These are phyloP conservation scores for Cinara cedri DNA, from an alignment of 2,888 invertebrate species.

Conservation along the genomic window DNA sequence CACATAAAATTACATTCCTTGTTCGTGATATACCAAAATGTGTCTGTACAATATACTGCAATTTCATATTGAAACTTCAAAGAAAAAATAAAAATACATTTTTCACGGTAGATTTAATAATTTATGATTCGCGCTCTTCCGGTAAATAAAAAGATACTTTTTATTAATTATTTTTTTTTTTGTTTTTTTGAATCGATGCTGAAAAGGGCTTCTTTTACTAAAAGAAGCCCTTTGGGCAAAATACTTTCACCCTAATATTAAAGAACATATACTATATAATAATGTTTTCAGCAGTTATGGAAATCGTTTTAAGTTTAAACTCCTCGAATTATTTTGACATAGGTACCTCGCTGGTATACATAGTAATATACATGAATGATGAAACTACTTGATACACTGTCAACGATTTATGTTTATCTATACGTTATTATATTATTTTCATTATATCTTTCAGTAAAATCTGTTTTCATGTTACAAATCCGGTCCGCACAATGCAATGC, in stretches of 20 bases:
- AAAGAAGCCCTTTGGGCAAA: too few relatives aligned
- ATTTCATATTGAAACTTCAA: too few relatives aligned
- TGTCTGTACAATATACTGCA: too few relatives aligned
- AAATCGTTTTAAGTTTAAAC: slow-evolving; percentile 3
- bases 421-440: background rate
- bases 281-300: background rate
- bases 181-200: background rate
- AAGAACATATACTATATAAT: too few relatives aligned
- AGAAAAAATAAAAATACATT: too few relatives aligned
- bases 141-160: background rate
- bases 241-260: background rate
- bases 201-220: background rate
- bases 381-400: background rate
- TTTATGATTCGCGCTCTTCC: too few relatives aligned
- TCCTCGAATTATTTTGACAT: background rate
- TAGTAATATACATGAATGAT: too few relatives aligned
- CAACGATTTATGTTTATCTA: slow-evolving; percentile 17
- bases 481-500: background rate
- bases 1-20: too few relatives aligned
- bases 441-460: background rate
- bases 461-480: slow-evolving; percentile 11
- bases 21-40: too few relatives aligned
- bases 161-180: background rate
- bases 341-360: too few relatives aligned
- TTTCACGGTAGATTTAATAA: too few relatives aligned